Percentiles rank a stretch among this genome's conserved stretches.
Evolutionary conservation across 1,140 invertebrate species (phyloP).

Genomic region (Sycophaga agraensis): DNA sequence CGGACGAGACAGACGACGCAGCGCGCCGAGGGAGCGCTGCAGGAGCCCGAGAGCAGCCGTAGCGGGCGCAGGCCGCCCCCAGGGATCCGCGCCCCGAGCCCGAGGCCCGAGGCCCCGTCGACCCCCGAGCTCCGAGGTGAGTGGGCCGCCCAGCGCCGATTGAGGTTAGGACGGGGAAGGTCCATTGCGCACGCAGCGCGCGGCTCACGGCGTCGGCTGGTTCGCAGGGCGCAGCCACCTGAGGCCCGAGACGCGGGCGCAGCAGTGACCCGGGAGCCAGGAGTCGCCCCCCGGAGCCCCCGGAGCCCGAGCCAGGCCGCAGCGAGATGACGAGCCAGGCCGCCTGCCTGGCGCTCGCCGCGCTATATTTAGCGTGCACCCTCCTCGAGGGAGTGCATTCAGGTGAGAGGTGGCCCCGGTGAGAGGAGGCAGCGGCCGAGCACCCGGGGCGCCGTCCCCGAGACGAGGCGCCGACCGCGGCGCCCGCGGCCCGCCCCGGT

Average conservation of each 20-base stretch:
- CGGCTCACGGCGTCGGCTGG: no score
- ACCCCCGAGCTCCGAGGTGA: no score
- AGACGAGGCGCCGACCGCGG: neutral
- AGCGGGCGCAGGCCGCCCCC: conserved; percentile 30
- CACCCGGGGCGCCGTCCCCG: neutral
- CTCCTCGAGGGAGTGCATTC: conserved; percentile 38
- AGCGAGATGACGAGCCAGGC: conserved; percentile 50
- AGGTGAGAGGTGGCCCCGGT: no score
- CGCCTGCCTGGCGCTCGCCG: conserved; percentile 45
- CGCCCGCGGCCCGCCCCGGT: neutral
- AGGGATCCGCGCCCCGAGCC: no score
- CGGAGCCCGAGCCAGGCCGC: conserved; percentile 29
- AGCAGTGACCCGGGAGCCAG: neutral
- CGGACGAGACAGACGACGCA: neutral
- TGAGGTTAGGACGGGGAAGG: no score
- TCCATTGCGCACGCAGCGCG: no score
- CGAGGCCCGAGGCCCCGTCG: no score
- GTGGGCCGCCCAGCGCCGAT: no score
- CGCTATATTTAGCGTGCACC: conserved; percentile 55
- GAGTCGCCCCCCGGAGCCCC: conserved; percentile 12
- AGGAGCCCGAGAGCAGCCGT: neutral
- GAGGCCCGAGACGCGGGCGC: neutral
- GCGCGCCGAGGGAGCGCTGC: neutral
- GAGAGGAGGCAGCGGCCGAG: neutral
- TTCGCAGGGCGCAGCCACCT: no score